Base-by-base conservation (phyloP, 2,888 invertebrate genomes). In the Caenorhabditis sp. region DNA sequence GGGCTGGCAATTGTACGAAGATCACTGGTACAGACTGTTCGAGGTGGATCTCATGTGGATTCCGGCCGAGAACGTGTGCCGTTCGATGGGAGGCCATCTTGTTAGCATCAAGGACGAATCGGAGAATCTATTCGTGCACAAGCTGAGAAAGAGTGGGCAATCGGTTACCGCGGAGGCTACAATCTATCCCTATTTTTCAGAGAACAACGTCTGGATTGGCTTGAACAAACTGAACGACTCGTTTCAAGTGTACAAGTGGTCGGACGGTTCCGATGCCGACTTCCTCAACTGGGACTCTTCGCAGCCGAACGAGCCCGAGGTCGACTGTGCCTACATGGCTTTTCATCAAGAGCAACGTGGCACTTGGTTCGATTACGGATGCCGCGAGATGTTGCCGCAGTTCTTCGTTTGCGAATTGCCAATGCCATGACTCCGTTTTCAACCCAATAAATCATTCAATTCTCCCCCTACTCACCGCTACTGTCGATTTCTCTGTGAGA, bases 151-250 rank as follows among this genome's bases (percentile, higher is more conserved):
- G 56, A 87, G 87, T 87, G 32, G 41, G 50, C 6, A 0, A 11
- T 15, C n/a, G n/a, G n/a, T n/a, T n/a, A n/a, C 9, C n/a, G 11
- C 17, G 15, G 17, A 27, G 26, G 0, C 39, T 15, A 41, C 3
- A 3, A 46, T 22, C 4, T 39, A 24, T 30, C 13, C 3, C n/a
- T 50, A n/a, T n/a, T 9, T 48, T 81, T n/a, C 59, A 85, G 87
- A 87, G 66, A 87, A 82, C 75, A 87, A 86, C 63, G 82, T 87
- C 41, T 87, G 87, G 87, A 87, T 87, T 50, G 87, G 87, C 3
- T 62, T 87, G 59, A 87, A 87, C 71, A 87, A 87, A 58, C 61
- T 87, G 27, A 82, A 82, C 53, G 80, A 81, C 39, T 63, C 79
- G 1, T 65, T 78, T 9, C 85, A 84, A 41, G 76, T 84, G 8